A percentile compares a stretch with the other conserved stretches of the same genome.
These are phyloP conservation scores for Propithecus perrieri DNA, from an alignment of 2,797 vertebrate species.

Conservation along the genomic window DNA sequence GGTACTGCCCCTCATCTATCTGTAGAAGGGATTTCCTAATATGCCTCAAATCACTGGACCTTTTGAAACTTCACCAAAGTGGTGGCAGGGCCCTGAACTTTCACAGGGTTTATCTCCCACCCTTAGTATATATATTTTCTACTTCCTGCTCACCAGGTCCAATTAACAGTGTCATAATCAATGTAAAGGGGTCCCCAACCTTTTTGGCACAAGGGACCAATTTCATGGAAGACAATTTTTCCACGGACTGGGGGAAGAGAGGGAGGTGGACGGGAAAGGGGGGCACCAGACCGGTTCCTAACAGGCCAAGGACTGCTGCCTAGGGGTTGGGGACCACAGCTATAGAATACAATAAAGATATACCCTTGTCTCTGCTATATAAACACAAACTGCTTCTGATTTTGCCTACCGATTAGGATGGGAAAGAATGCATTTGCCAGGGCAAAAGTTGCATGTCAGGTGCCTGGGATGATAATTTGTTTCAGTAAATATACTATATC, in stretches of 20 bases:
- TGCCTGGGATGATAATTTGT: neutral
- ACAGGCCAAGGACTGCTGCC: no score
- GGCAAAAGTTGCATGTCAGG: neutral
- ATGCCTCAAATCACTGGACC: neutral
- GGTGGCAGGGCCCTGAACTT: neutral
- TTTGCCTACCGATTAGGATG: neutral
- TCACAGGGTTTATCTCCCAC: neutral
- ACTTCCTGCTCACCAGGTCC: neutral
- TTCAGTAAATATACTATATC: neutral
- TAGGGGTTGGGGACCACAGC: neutral
- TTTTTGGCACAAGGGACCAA: no score
- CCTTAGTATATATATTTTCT: neutral
- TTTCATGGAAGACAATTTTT: no score
- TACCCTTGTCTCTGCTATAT: neutral
- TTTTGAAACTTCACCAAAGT: neutral
- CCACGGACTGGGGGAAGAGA: no score
- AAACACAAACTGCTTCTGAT: neutral
- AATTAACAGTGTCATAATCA: neutral
- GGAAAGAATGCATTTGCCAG: neutral
- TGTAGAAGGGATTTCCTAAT: neutral
- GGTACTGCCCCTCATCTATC: neutral
- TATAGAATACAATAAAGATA: neutral
- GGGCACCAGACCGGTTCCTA: no score
- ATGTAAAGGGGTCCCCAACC: neutral
- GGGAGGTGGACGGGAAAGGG: no score